A percentile compares a stretch with the other conserved stretches of the same genome.
phyloP scores from a whole-genome alignment of 37 sponge, comb jelly and placozoan species.

The Aplysina aerophoba region DNA sequence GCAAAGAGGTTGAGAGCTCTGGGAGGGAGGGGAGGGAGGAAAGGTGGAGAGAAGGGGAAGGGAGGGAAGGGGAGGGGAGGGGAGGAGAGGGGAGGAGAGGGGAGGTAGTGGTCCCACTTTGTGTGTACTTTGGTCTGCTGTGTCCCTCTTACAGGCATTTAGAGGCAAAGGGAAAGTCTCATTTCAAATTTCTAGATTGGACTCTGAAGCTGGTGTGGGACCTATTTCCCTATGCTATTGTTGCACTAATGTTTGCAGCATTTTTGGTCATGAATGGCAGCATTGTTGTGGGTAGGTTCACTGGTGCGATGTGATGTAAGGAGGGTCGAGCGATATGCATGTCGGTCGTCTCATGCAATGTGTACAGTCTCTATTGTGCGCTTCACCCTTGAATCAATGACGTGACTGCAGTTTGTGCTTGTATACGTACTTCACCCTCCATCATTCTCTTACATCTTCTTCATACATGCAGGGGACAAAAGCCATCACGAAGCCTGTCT shows the following conservation, averaged over 20 bases:
- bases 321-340: neutral
- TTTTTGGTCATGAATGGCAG: constrained; percentile 85
- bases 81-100: neutral
- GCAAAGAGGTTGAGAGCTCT: no score
- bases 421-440: neutral
- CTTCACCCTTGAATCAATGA: no score
- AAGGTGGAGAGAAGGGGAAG: no score
- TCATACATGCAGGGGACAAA: constrained; percentile 56
- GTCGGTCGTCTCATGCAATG: no score
- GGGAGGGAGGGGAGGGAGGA: no score
- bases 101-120: neutral
- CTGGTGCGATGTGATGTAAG: neutral
- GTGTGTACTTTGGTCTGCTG: neutral
- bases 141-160: neutral
- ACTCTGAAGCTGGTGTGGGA: constrained; percentile 19
- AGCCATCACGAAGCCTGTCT: constrained; percentile 70
- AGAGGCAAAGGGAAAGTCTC: neutral
- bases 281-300: constrained; percentile 82
- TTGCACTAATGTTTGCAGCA: constrained; percentile 48
- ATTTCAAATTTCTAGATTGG: neutral
- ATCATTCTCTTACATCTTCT: no score
- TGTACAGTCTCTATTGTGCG: no score
- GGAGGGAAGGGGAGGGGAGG: no score
- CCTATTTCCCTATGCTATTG: constrained; percentile 75
- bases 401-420: no score